A percentile compares a stretch with the other conserved stretches of the same genome.
These are phyloP conservation scores for Echinometra lucunter DNA, from an alignment of 53 echinoderm and acorn worm species.

Conservation along the genomic window DNA sequence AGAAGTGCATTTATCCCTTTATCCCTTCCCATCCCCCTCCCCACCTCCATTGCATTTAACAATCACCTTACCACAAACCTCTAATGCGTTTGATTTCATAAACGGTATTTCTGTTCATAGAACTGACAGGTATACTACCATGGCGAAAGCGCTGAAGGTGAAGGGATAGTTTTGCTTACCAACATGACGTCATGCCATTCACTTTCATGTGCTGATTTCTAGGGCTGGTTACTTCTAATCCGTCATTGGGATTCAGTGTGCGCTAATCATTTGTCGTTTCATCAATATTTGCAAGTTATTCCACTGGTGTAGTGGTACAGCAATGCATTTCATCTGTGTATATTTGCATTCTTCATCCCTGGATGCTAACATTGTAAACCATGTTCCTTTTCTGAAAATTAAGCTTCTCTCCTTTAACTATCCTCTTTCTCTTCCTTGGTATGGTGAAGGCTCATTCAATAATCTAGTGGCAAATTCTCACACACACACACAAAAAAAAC, in stretches of 20 bases:
- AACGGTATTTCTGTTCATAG: neutral
- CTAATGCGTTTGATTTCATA: neutral
- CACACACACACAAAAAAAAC: no score
- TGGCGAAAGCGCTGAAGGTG: neutral
- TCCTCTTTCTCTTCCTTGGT: neutral
- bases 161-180: neutral
- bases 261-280: neutral
- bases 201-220: neutral
- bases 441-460: no score
- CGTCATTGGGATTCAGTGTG: neutral
- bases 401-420: neutral
- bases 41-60: neutral
- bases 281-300: neutral
- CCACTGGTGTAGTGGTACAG: neutral
- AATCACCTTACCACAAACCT: neutral
- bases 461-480: no score
- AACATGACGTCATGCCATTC: neutral
- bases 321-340: neutral
- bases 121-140: neutral
- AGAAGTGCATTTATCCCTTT: neutral
- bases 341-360: neutral
- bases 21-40: no score
- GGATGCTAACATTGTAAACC: neutral
- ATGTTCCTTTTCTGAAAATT: neutral
- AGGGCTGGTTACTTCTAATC: neutral